Percentiles rank a stretch among this genome's conserved stretches.
These are phyloP conservation scores for Uromys caudimaculatus DNA, from an alignment of 2,797 vertebrate species.

Conservation along the genomic window DNA sequence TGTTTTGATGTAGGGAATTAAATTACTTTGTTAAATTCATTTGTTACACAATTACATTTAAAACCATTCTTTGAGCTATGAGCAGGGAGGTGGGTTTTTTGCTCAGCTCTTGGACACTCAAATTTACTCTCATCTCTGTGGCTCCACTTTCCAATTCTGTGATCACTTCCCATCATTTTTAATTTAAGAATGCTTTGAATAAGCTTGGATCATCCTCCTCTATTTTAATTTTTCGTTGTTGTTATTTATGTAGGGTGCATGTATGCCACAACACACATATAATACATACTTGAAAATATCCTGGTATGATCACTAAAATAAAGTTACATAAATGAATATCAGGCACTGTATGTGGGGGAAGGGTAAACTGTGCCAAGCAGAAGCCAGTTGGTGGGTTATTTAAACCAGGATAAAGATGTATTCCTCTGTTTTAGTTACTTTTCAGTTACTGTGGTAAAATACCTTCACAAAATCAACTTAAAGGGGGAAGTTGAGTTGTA, in stretches of 20 bases:
- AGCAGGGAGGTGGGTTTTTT: background rate
- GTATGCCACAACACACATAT: background rate
- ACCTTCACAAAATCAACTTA: background rate
- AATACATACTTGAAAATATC: background rate
- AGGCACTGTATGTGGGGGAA: background rate
- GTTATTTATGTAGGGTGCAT: background rate
- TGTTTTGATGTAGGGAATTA: constrained; percentile 44
- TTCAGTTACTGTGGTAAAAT: background rate
- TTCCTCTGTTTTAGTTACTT: background rate
- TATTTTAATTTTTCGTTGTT: background rate
- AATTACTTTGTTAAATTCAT: background rate
- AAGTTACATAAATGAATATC: constrained; percentile 12
- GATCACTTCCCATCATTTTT: background rate
- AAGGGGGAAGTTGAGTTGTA: background rate
- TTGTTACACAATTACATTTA: constrained; percentile 15
- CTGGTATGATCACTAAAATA: background rate
- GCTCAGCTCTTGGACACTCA: background rate
- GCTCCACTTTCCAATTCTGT: background rate
- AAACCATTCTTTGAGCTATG: background rate
- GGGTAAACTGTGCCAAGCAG: background rate
- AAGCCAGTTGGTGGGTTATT: background rate
- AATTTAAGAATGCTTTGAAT: constrained; percentile 17
- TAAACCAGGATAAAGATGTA: background rate
- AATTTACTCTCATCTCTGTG: background rate
- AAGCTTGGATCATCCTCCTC: background rate